These are phyloP conservation scores for Achlya flavicornis DNA, from an alignment of 2,888 invertebrate species.

Conservation along the genomic window DNA sequence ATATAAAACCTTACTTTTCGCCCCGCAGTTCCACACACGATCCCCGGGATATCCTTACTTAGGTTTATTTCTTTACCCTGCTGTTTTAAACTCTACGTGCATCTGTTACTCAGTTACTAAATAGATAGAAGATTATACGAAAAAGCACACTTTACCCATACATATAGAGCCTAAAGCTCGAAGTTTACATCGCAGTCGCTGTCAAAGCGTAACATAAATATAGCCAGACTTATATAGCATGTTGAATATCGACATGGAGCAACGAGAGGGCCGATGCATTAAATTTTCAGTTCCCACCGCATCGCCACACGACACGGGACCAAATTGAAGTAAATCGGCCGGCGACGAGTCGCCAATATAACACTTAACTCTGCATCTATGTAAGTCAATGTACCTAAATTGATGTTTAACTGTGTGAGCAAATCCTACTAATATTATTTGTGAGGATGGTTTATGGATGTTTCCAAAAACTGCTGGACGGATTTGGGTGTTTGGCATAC, in stretches of 20 bases:
- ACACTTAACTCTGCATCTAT: too few relatives aligned
- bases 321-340: constrained; percentile 59
- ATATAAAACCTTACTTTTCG: too few relatives aligned
- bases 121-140: not conserved
- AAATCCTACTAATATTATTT: too few relatives aligned
- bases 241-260: constrained; percentile 55
- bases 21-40: too few relatives aligned
- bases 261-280: constrained; percentile 54
- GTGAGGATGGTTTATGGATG: too few relatives aligned
- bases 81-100: too few relatives aligned
- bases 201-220: constrained; percentile 18
- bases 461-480: too few relatives aligned
- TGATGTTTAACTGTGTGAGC: not conserved
- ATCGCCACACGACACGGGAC: constrained; percentile 48
- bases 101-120: too few relatives aligned
- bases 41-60: too few relatives aligned
- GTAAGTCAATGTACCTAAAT: too few relatives aligned
- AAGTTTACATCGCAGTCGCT: not conserved
- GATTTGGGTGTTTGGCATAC: too few relatives aligned
- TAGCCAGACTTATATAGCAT: constrained; percentile 35
- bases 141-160: not conserved
- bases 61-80: too few relatives aligned
- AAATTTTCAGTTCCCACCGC: constrained; percentile 58
- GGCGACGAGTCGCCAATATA: constrained; percentile 32
- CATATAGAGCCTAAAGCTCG: not conserved